Evolutionary conservation across 2,797 vertebrate species (phyloP).

Genomic region (Esox lucius): DNA sequence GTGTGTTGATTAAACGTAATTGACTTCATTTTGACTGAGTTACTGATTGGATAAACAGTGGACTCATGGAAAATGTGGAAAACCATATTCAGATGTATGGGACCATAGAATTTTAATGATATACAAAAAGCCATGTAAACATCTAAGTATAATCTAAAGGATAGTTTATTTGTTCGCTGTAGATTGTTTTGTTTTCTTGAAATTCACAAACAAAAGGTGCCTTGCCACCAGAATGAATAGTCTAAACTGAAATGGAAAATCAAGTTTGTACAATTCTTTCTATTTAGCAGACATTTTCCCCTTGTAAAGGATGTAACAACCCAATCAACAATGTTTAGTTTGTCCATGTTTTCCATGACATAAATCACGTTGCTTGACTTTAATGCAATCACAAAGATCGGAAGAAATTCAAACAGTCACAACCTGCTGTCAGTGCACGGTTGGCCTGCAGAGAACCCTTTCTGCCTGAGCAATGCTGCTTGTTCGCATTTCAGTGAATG

Average conservation of each 20-base stretch:
- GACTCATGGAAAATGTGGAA: conserved; percentile 20
- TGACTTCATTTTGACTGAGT: conserved; percentile 37
- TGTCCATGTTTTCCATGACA: conserved; percentile 1
- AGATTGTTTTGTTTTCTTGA: not conserved
- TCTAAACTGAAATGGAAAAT: not conserved
- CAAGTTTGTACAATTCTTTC: not conserved
- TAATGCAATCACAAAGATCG: not conserved
- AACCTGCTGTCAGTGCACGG: not conserved
- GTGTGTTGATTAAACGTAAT: conserved; percentile 46
- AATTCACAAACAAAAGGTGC: not conserved
- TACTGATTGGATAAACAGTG: conserved; percentile 42
- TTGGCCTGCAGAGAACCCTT: conserved; percentile 3
- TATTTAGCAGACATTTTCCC: not conserved
- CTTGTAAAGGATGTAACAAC: conserved; percentile 4
- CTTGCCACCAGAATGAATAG: not conserved
- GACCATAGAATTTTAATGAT: conserved; percentile 16
- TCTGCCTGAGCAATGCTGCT: conserved; percentile 20
- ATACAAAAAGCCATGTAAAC: conserved; percentile 25
- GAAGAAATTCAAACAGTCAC: not conserved
- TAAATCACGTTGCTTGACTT: not conserved
- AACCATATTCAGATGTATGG: conserved; percentile 46
- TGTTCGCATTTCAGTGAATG: conserved; percentile 55
- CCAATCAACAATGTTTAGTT: conserved; percentile 4
- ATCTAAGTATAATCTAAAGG: conserved; percentile 24
- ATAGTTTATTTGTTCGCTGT: conserved; percentile 25